These are phyloP conservation scores for Chirona hameri DNA, from an alignment of 2,888 invertebrate genomes.

Conservation along the genomic window DNA sequence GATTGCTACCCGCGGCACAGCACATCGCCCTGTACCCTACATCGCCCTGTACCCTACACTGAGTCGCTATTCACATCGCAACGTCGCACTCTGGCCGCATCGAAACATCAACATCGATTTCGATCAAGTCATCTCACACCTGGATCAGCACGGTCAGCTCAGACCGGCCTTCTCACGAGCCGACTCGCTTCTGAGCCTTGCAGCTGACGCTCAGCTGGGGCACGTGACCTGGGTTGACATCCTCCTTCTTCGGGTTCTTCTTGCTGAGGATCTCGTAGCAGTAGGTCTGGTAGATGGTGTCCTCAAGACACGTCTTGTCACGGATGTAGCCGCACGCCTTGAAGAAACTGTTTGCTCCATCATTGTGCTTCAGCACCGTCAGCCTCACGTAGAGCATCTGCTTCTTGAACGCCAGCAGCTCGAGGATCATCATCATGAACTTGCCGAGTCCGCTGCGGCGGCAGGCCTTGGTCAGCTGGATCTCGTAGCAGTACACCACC, in stretches of 20 bases:
- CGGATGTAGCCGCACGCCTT: slow-evolving; percentile 59
- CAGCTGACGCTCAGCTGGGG: not conserved
- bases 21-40: no score
- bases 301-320: slow-evolving; percentile 65
- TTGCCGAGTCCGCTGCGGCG: slow-evolving; percentile 77
- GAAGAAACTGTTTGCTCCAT: slow-evolving; percentile 68
- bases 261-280: slow-evolving; percentile 62
- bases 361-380: slow-evolving; percentile 77
- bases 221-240: not conserved
- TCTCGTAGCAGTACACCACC: slow-evolving; percentile 76
- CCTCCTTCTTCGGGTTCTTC: slow-evolving; percentile 23
- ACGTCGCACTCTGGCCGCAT: no score
- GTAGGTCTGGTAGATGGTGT: slow-evolving; percentile 54
- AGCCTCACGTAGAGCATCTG: slow-evolving; percentile 76
- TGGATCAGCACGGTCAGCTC: no score
- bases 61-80: no score
- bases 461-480: slow-evolving; percentile 69
- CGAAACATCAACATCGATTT: no score
- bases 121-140: no score
- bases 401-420: slow-evolving; percentile 67
- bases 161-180: not conserved
- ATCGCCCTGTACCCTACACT: no score
- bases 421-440: slow-evolving; percentile 72
- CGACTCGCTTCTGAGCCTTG: not conserved
- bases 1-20: no score